phyloP scores from a whole-genome alignment of 2,888 invertebrate species.

The Bombyx huttoni region DNA sequence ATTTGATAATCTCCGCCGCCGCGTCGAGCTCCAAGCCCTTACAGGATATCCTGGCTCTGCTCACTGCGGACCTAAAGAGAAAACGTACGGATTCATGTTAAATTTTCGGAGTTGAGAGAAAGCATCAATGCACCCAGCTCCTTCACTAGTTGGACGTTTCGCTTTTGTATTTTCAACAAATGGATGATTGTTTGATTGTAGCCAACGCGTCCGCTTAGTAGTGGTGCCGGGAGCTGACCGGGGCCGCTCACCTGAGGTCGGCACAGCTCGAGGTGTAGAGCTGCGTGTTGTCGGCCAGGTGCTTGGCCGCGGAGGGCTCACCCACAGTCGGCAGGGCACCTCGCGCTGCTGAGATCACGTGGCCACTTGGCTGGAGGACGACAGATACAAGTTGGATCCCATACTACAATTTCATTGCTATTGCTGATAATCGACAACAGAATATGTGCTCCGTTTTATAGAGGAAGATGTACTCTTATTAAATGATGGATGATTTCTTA shows the following conservation, averaged over 20 bases:
- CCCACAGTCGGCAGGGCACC: slow-evolving; percentile 86
- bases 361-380: slow-evolving; percentile 70
- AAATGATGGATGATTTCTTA: no score
- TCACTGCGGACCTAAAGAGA: slow-evolving; percentile 68
- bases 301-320: slow-evolving; percentile 83
- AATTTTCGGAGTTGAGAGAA: background rate
- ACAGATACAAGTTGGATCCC: background rate
- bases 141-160: no score
- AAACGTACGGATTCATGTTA: background rate
- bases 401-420: no score
- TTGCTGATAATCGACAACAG: no score
- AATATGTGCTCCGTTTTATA: no score
- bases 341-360: slow-evolving; percentile 83
- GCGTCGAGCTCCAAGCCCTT: slow-evolving; percentile 89
- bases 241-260: slow-evolving; percentile 67
- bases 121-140: no score
- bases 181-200: no score
- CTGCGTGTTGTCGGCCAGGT: slow-evolving; percentile 80
- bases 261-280: slow-evolving; percentile 76
- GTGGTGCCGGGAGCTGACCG: no score
- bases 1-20: slow-evolving; percentile 85
- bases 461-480: no score
- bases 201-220: no score
- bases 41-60: slow-evolving; percentile 81
- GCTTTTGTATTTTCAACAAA: no score